phyloP scores from a whole-genome alignment of 37 sponge, comb jelly and placozoan genomes.

The Chondrilla cf. caribensis region DNA sequence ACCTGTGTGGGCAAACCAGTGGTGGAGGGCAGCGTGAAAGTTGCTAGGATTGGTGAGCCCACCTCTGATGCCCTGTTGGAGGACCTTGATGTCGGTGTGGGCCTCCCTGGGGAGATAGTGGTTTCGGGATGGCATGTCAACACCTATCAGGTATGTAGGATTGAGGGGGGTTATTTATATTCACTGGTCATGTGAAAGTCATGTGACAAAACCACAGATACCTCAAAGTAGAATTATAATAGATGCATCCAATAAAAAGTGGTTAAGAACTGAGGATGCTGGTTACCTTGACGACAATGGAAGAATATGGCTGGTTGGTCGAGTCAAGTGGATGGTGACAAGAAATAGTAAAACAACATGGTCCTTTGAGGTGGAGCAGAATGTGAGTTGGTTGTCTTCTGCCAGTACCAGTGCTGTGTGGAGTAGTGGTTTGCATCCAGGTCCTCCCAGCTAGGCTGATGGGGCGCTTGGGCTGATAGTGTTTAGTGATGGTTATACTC shows the following conservation, averaged over 20 bases:
- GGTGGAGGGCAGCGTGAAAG: conserved; percentile 52
- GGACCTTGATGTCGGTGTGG: conserved; percentile 36
- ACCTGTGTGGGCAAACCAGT: conserved; percentile 76
- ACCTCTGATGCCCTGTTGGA: conserved; percentile 1
- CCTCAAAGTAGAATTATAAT: conserved; percentile 36
- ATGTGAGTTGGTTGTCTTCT: conserved; percentile 62
- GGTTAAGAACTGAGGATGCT: conserved; percentile 82
- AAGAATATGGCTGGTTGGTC: conserved; percentile 78
- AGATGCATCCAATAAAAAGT: conserved; percentile 52
- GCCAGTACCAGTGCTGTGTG: not conserved
- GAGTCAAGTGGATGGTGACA: conserved; percentile 83
- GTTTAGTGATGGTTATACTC: no score
- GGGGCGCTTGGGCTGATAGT: no score
- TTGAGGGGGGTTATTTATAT: no score
- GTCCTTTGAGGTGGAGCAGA: conserved; percentile 77
- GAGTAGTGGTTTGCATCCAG: not conserved
- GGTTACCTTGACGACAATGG: conserved; percentile 87
- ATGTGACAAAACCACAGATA: conserved; percentile 43
- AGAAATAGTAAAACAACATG: conserved; percentile 49
- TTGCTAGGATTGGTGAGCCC: conserved; percentile 25
- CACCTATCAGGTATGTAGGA: conserved; percentile 58
- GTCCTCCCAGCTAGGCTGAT: no score
- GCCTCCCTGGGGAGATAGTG: conserved; percentile 66
- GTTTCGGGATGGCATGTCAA: conserved; percentile 89
- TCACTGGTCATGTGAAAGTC: conserved; percentile 15